A percentile compares a stretch with the other conserved stretches of the same genome.
These are phyloP conservation scores for Alfaro cultratus DNA, from an alignment of 2,797 vertebrate genomes.

Conservation along the genomic window DNA sequence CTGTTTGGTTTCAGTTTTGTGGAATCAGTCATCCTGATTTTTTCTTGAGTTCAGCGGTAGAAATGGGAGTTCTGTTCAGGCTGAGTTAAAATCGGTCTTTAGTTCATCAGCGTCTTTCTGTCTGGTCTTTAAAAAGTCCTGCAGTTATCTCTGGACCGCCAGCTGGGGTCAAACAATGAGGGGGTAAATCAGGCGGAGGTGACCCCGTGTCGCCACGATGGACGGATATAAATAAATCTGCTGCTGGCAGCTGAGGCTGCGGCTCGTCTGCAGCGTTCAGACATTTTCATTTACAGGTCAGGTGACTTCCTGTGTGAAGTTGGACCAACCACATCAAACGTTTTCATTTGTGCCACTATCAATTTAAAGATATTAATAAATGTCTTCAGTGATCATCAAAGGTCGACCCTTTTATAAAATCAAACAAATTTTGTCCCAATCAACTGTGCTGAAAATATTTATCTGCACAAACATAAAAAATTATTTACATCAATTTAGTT, in stretches of 20 bases:
- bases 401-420: too few species aligned
- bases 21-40: neutral
- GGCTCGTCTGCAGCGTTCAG: neutral
- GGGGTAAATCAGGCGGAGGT: slow-evolving; percentile 55
- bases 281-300: neutral
- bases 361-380: too few species aligned
- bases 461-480: too few species aligned
- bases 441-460: too few species aligned
- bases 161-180: slow-evolving; percentile 2
- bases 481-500: too few species aligned
- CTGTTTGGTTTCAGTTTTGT: neutral
- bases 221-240: slow-evolving; percentile 55
- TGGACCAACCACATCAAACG: too few species aligned
- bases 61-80: neutral
- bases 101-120: neutral
- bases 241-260: slow-evolving; percentile 53
- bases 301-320: neutral
- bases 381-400: too few species aligned
- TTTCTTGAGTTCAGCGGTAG: neutral
- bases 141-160: neutral
- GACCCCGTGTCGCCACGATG: slow-evolving; percentile 44
- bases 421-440: too few species aligned
- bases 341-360: too few species aligned
- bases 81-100: neutral
- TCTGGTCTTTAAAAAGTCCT: neutral